Base-by-base conservation (phyloP, 2,888 invertebrate genomes). In the Rotaria sp. region DNA sequence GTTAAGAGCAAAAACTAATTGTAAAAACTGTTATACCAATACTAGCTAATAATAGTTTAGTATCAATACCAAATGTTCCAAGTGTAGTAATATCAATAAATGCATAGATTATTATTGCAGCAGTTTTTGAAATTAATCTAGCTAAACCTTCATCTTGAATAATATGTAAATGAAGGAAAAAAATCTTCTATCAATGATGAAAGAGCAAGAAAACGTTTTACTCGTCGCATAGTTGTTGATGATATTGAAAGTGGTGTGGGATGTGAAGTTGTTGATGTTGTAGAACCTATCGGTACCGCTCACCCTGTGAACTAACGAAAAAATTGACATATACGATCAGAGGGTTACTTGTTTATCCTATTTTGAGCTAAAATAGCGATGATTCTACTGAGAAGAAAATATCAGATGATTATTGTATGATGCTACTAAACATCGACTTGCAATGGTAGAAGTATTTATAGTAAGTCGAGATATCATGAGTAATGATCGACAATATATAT, bases 21-120 rank as follows among this genome's bases (percentile, higher is more conserved):
- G 75, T 75, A 45, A 75, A 75, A 26, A 41, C 75, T 10, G 75
- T 75, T 24, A 75, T 75, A 45, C 75, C 75, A 26, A 75, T 41
- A 45, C 41, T 45, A 75, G 75, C 75, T 24, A 75, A 26, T 18
- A 45, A 45, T 10, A 26, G 75, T 38, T 38, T 74, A 0, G 38
- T 67, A 67, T 67, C 67, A 18, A 67, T 13, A 67, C 67, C 67
- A 3, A 35, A 11, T 67, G 67, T 67, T 5, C 67, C 67, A 10
- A 67, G 18, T 35, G 35, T 15, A 11, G 35, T 67, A 35, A 67
- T 21, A 35, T 35, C 35, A 67, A 67, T 35, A 67, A 67, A 67
- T 67, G 67, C 30, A 67, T 67, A 67, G 13, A 67, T 67, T 18
- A 35, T 67, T 5, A 67, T 35, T 4, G 67, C 67, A 35, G 38